A percentile compares a stretch with the other conserved stretches of the same genome.
These are phyloP conservation scores for Micronisus gabar DNA, from an alignment of 2,113 vertebrate genomes.

Conservation along the genomic window DNA sequence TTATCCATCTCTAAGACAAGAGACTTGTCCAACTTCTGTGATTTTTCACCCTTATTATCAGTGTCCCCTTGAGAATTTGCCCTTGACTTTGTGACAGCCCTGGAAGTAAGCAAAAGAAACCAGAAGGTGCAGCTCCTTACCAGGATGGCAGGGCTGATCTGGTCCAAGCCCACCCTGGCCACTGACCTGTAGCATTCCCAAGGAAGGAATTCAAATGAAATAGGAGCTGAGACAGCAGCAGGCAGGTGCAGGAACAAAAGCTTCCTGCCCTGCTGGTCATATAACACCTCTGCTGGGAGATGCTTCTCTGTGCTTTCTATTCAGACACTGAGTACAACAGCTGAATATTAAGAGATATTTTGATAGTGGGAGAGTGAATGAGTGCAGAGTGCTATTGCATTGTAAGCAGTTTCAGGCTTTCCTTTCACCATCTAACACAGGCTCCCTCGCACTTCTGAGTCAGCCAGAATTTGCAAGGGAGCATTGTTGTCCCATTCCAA, in stretches of 20 bases:
- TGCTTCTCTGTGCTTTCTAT: neutral
- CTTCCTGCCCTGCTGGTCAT: neutral
- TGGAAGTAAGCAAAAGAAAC: neutral
- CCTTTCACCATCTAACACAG: neutral
- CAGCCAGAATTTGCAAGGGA: neutral
- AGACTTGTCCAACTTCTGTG: neutral
- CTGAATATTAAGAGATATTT: neutral
- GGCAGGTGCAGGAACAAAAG: neutral
- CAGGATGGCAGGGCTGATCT: neutral
- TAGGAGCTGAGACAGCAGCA: neutral
- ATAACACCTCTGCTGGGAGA: neutral
- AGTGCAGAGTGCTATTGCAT: neutral
- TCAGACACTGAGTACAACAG: neutral
- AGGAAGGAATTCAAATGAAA: neutral
- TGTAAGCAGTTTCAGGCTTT: neutral
- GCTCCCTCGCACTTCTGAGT: neutral
- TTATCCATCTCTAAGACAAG: neutral
- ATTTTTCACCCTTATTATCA: neutral
- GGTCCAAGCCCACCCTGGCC: neutral
- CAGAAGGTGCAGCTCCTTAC: neutral
- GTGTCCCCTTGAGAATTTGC: neutral
- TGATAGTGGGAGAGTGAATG: neutral
- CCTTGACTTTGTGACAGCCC: neutral
- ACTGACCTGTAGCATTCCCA: neutral
- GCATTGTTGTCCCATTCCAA: neutral